phyloP scores from a whole-genome alignment of 2,888 invertebrate species.

The Cheilosia urbana region DNA sequence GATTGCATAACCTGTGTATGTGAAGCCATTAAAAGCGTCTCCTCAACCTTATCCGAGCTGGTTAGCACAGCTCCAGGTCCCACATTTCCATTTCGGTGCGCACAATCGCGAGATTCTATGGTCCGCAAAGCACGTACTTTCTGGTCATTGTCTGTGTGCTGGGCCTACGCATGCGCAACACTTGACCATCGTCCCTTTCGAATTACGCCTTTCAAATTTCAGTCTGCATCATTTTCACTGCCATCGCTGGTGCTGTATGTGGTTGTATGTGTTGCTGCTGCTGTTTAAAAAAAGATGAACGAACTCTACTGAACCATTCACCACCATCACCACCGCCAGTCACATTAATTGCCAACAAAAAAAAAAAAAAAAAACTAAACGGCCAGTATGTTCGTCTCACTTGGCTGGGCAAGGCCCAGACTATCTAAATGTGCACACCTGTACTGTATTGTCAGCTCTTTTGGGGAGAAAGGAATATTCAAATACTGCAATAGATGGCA shows the following conservation, averaged over 20 bases:
- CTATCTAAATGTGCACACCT: slow-evolving; percentile 54
- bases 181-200: slow-evolving; percentile 52
- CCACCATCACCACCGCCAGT: slow-evolving; percentile 8
- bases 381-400: slow-evolving; percentile 45
- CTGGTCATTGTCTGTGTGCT: slow-evolving; percentile 16
- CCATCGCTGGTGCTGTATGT: not conserved
- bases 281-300: slow-evolving; percentile 53
- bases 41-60: slow-evolving; percentile 1
- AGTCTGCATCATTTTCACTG: slow-evolving; percentile 52
- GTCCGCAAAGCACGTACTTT: slow-evolving; percentile 33
- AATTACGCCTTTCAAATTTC: slow-evolving; percentile 46
- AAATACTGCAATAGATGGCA: slow-evolving; percentile 4
- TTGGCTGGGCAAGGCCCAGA: slow-evolving; percentile 48
- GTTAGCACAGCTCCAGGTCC: not conserved
- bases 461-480: slow-evolving; percentile 41
- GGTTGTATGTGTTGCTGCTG: not conserved
- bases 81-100: slow-evolving; percentile 9
- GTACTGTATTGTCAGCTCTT: slow-evolving; percentile 25
- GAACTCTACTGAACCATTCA: slow-evolving; percentile 54
- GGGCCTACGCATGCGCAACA: slow-evolving; percentile 40
- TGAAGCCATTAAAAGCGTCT: not conserved
- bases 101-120: slow-evolving; percentile 39
- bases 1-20: slow-evolving; percentile 46
- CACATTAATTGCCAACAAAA: slow-evolving; percentile 57
- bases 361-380: slow-evolving; percentile 19